Evolutionary conservation across 2,797 vertebrate genomes (phyloP).

Genomic region (Sibirionetta formosa): DNA sequence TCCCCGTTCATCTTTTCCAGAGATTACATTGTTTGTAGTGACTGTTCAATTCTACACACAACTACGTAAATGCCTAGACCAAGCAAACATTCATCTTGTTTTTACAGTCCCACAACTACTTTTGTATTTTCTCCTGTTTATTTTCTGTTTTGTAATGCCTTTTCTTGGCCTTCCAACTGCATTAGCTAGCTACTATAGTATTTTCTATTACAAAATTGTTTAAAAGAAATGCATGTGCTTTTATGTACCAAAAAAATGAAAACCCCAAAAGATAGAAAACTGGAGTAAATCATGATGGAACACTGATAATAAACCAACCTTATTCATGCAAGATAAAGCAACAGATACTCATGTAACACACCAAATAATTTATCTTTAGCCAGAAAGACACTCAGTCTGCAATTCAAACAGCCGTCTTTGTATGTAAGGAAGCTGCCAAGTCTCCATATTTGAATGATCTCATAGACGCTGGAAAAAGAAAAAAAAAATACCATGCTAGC

Average conservation of each 20-base stretch:
- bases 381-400: slow-evolving; percentile 50
- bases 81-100: neutral
- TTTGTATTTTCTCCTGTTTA: neutral
- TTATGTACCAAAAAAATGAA: neutral
- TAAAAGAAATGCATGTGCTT: neutral
- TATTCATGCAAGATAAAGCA: slow-evolving; percentile 42
- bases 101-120: neutral
- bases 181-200: neutral
- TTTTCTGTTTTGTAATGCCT: neutral
- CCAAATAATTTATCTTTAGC: slow-evolving; percentile 48
- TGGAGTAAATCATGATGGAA: slow-evolving; percentile 21
- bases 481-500: slow-evolving; percentile 50
- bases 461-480: slow-evolving; percentile 53
- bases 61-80: neutral
- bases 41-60: neutral
- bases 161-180: neutral
- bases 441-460: slow-evolving; percentile 79
- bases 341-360: slow-evolving; percentile 44
- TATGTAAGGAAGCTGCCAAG: slow-evolving; percentile 72
- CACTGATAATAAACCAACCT: slow-evolving; percentile 10
- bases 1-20: neutral
- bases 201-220: neutral
- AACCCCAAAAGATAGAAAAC: neutral
- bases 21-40: neutral
- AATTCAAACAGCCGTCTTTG: slow-evolving; percentile 65